These are phyloP conservation scores for Aphidius gifuensis DNA, from an alignment of 1,140 invertebrate species.

Conservation along the genomic window DNA sequence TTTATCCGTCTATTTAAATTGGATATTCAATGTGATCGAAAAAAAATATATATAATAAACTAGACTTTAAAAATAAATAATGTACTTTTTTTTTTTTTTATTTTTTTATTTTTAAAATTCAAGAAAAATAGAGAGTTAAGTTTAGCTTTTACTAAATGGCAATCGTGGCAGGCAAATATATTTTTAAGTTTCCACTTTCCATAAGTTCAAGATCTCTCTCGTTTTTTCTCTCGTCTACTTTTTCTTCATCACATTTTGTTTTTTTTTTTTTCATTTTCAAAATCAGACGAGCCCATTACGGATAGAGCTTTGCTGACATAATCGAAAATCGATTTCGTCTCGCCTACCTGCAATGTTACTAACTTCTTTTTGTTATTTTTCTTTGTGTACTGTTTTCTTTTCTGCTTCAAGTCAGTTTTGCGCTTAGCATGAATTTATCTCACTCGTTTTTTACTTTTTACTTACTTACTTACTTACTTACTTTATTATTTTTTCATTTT, in stretches of 20 bases:
- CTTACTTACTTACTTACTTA: too few relatives aligned
- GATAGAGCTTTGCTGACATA: conserved; percentile 40
- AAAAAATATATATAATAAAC: conserved; percentile 13
- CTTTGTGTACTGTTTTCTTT: too few relatives aligned
- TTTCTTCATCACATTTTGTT: neutral
- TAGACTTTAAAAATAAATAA: neutral
- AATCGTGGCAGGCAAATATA: conserved; percentile 29
- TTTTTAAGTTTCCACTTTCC: conserved; percentile 33
- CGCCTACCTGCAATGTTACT: conserved; percentile 12
- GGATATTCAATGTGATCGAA: conserved; percentile 4
- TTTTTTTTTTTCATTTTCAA: neutral
- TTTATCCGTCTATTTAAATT: neutral
- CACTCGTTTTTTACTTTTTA: too few relatives aligned
- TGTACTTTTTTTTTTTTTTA: too few relatives aligned
- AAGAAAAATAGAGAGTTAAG: neutral
- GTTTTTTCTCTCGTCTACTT: neutral
- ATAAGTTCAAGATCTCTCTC: conserved; percentile 29
- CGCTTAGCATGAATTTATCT: too few relatives aligned
- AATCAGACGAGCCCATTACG: conserved; percentile 34
- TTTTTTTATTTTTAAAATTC: too few relatives aligned
- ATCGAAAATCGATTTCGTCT: conserved; percentile 39
- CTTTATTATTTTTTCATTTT: neutral
- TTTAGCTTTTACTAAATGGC: conserved; percentile 27
- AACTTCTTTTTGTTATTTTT: neutral
- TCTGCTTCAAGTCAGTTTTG: neutral